These are phyloP conservation scores for Pteropus rufus DNA, from an alignment of 2,797 vertebrate species.

Conservation along the genomic window DNA sequence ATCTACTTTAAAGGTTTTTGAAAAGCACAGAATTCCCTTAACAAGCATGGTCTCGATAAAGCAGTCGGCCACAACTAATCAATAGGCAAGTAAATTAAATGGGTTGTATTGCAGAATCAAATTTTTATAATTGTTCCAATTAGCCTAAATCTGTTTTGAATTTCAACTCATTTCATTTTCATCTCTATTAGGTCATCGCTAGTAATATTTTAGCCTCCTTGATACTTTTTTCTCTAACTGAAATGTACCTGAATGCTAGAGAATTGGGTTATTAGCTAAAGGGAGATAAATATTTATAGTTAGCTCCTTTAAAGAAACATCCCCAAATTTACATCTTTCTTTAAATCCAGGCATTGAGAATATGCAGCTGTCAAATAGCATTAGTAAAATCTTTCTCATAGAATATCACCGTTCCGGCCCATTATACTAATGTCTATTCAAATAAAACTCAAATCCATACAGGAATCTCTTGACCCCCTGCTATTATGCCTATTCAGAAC, in stretches of 20 bases:
- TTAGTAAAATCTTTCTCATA: conserved; percentile 42
- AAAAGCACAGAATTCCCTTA: neutral
- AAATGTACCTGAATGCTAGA: neutral
- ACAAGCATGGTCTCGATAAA: neutral
- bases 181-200: neutral
- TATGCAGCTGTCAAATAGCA: conserved; percentile 42
- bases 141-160: conserved; percentile 10
- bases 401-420: neutral
- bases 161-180: neutral
- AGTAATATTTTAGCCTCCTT: neutral
- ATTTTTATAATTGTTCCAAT: conserved; percentile 7
- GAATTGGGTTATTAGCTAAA: conserved; percentile 32
- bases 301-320: neutral
- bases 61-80: neutral
- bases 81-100: conserved; percentile 36
- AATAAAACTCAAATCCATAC: conserved; percentile 56
- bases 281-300: conserved; percentile 52
- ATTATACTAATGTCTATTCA: conserved; percentile 64
- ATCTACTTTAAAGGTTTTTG: neutral
- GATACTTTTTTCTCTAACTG: conserved; percentile 8
- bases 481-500: conserved; percentile 12
- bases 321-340: conserved; percentile 37
- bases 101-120: neutral
- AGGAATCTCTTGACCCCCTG: neutral
- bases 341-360: conserved; percentile 40